Evolutionary conservation across 2,888 invertebrate genomes (phyloP), one percentile per base, ranked within the genome.

Genomic region (Leptinotarsa juncta): DNA sequence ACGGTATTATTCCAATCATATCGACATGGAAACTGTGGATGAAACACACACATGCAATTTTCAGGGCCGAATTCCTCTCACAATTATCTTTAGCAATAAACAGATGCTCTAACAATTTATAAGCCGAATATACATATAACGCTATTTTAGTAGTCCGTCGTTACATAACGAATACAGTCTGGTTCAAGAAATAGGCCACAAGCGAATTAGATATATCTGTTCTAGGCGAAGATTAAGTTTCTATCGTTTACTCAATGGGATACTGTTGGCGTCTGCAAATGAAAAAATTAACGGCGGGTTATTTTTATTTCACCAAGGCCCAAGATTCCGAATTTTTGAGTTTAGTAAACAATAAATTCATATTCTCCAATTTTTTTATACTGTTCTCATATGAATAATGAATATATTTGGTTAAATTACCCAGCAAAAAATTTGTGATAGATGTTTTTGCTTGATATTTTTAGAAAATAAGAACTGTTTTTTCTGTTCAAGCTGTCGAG

Each of bases 71-170:
- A 82, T 82, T 82, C 82, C 80, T 70, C 69, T 78, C 75, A 79
- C 79, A 81, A 81, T 81, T 81, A 81, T 81, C 78, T 81, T 78
- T 78, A 75, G 82, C 80, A 79, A 82, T 81, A 81, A 82, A 81
- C 81, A 82, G 81, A 82, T 82, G 82, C 80, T 79, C 76, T 77
- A 78, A 75, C 78, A 76, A 79, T 79, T 78, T 79, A 79, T 73
- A 75, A 72, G 65, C 60, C 75, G 70, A 75, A 71, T 72, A 75
- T 72, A 75, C 65, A 75, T 72, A 73, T 73, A 75, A 67, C 70
- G 75, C 75, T 75, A 75, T 75, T 75, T 75, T 72, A 62, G 75
- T 75, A 68, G 65, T 70, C 66, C 62, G 67, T 70, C 65, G 75
- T 75, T 75, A 75, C 67, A 72, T 75, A 75, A 75, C 72, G 68